Base-by-base conservation (phyloP, 2,113 vertebrate species). In the Hemichromis elongatus region DNA sequence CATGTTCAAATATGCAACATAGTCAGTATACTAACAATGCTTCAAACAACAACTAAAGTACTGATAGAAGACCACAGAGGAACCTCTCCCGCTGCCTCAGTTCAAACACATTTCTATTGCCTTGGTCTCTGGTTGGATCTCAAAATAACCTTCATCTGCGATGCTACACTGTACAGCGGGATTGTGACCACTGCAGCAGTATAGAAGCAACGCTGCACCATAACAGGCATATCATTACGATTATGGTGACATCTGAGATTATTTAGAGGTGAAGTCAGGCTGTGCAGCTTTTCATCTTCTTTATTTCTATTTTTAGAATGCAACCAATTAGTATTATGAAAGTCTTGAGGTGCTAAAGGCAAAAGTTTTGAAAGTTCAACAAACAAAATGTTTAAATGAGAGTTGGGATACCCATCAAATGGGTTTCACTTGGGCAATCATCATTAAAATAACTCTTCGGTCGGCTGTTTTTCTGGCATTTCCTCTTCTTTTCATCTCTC, bases 381-480 rank as follows among this genome's bases (percentile, higher is more conserved):
- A 52, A 40, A 35, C 45, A 35, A n/a, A 30, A 54, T 9, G 28
- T 55, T 77, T 21, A 37, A 53, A 54, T 26, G 3, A 10, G 19
- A 33, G 18, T 75, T 50, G 37, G 47, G 37, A 89, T 77, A 81
- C 77, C 19, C 56, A 87, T 26, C 13, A 45, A 35, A 59, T 16
- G 13, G 1, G 57, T 63, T 82, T 61, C 21, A 79, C 40, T 18
- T 14, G 7, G 35, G 9, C 52, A 79, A 81, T 79, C 59, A 53
- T 83, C 82, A 87, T 83, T 73, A 75, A 83, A 82, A 84, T 54
- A 80, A 12, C 21, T 73, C 40, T 77, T 30, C 45, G 77, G 18
- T 87, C 53, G 75, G 52, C 26, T 86, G 55, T 86, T 80, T 52
- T 73, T 88, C 55, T 88, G 90, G 33, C 9, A 87, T 90, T 91